Percentiles rank a stretch among this genome's conserved stretches.
These are phyloP conservation scores for Eretmochelys imbricata DNA, from an alignment of 2,113 vertebrate genomes.

Conservation along the genomic window DNA sequence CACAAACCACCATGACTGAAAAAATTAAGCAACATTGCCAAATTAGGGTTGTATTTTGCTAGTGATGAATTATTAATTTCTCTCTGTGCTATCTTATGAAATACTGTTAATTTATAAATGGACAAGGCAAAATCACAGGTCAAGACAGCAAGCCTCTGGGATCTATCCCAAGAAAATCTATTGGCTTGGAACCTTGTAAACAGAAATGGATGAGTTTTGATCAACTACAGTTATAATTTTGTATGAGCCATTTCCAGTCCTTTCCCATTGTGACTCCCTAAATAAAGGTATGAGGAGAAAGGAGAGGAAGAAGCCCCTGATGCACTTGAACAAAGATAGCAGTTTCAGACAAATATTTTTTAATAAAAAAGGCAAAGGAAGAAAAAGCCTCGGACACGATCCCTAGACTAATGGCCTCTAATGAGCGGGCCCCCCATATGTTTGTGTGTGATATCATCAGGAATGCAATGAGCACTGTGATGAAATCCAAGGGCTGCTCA, in stretches of 20 bases:
- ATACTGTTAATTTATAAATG: background rate
- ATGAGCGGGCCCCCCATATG: background rate
- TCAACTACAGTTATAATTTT: background rate
- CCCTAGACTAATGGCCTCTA: background rate
- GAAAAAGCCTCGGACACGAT: background rate
- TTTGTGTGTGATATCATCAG: background rate
- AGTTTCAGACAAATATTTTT: background rate
- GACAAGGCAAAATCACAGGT: background rate
- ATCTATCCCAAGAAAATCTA: background rate
- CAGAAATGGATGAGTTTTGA: background rate
- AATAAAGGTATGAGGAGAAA: background rate
- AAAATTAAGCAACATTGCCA: background rate
- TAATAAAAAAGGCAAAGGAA: background rate
- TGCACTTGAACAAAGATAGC: background rate
- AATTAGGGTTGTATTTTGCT: background rate
- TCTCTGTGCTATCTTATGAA: background rate
- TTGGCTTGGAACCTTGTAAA: background rate
- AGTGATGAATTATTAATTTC: background rate
- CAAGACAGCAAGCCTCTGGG: background rate
- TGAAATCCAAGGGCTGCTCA: background rate
- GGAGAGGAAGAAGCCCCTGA: background rate
- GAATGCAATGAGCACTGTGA: background rate
- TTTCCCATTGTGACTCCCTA: background rate
- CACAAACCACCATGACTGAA: background rate
- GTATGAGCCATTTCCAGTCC: background rate